A percentile compares a stretch with the other conserved stretches of the same genome.
phyloP scores from a whole-genome alignment of 2,888 invertebrate genomes.

The Resseliella maxima region DNA sequence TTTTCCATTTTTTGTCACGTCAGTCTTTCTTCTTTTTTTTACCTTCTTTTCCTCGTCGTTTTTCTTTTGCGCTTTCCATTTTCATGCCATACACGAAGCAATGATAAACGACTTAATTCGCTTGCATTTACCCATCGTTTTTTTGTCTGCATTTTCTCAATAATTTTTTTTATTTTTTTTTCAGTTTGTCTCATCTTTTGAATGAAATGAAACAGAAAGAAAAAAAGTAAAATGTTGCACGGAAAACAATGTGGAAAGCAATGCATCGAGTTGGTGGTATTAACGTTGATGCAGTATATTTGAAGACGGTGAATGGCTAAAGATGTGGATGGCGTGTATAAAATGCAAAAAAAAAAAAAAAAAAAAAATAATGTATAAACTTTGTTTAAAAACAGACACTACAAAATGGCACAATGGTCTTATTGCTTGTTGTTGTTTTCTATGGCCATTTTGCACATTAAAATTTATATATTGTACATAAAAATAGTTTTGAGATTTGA shows the following conservation, averaged over 20 bases:
- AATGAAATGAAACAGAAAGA: too few relatives aligned
- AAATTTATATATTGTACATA: background rate
- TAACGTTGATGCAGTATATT: background rate
- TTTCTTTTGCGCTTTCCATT: slow-evolving; percentile 24
- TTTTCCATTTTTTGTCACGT: slow-evolving; percentile 42
- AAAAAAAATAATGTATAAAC: slow-evolving; percentile 25
- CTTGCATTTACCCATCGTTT: background rate
- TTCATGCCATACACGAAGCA: slow-evolving; percentile 39
- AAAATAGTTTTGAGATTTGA: slow-evolving; percentile 47
- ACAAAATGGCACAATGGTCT: background rate
- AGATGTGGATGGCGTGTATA: background rate
- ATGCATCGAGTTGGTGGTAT: background rate
- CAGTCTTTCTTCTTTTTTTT: background rate
- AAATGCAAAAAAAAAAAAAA: too few relatives aligned
- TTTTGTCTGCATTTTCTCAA: background rate
- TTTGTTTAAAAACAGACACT: background rate
- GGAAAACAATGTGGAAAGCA: slow-evolving; percentile 35
- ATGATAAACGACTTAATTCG: slow-evolving; percentile 49
- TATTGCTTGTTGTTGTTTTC: too few relatives aligned
- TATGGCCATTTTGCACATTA: background rate
- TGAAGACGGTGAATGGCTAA: background rate
- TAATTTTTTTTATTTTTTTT: too few relatives aligned
- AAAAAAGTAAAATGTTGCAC: background rate
- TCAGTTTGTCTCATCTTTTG: too few relatives aligned
- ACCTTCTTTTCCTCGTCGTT: background rate